Evolutionary conservation across 1,140 invertebrate genomes (phyloP).

Genomic region (Nasonia giraulti): DNA sequence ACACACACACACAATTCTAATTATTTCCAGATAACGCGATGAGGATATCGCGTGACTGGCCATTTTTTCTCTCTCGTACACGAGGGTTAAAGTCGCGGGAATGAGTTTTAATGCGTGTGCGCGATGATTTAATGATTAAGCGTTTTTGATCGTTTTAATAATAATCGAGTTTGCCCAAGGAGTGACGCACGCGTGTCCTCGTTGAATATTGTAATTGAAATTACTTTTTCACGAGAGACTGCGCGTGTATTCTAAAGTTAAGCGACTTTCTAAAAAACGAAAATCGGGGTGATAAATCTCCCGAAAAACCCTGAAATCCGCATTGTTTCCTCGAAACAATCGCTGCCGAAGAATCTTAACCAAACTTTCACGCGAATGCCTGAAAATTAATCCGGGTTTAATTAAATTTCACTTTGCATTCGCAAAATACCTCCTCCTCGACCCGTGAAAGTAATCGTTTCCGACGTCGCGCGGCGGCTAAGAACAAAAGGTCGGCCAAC

Average conservation of each 20-base stretch:
- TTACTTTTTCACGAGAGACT: background rate
- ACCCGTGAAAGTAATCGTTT: slow-evolving; percentile 3
- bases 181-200: background rate
- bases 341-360: background rate
- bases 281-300: background rate
- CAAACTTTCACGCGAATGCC: background rate
- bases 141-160: background rate
- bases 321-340: background rate
- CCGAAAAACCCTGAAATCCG: background rate
- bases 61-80: background rate
- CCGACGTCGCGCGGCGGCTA: background rate
- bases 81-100: background rate
- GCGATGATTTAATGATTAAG: background rate
- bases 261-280: background rate
- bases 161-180: background rate
- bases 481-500: background rate
- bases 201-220: background rate
- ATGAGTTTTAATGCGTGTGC: background rate
- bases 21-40: slow-evolving; percentile 24
- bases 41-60: slow-evolving; percentile 18
- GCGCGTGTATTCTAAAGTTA: background rate
- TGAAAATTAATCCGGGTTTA: slow-evolving; percentile 7
- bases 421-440: background rate
- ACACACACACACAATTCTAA: slow-evolving; percentile 1
- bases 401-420: slow-evolving; percentile 14